Evolutionary conservation across 2,113 vertebrate genomes (phyloP).

Genomic region (Macquaria ambigua): DNA sequence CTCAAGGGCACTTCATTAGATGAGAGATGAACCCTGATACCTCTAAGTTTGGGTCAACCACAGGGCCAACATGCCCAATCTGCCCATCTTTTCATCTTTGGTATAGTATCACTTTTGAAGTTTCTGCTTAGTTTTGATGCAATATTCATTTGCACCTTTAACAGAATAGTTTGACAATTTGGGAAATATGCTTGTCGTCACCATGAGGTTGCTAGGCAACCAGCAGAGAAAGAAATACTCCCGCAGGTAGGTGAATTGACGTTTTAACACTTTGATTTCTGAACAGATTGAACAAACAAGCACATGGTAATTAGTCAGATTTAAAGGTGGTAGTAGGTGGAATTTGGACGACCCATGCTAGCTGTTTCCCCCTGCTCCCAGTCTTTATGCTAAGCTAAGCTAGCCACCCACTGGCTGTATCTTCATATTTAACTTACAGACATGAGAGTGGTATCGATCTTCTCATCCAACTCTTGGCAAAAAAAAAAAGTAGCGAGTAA

Average conservation of each 20-base stretch:
- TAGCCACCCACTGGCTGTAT: neutral
- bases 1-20: neutral
- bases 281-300: neutral
- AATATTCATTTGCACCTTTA: neutral
- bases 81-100: neutral
- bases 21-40: neutral
- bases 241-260: neutral
- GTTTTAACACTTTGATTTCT: neutral
- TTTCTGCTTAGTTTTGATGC: neutral
- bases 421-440: neutral
- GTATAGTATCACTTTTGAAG: neutral
- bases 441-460: neutral
- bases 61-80: neutral
- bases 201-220: neutral
- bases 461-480: neutral
- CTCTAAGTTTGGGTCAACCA: neutral
- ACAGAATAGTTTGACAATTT: neutral
- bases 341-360: neutral
- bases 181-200: neutral
- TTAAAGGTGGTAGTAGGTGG: neutral
- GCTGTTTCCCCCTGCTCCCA: neutral
- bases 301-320: neutral
- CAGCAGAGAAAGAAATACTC: neutral
- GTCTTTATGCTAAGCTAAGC: conserved; percentile 18
- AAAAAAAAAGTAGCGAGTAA: neutral